Conservation (phyloP, 2,888 invertebrate species). For the Dexiosoma caninum region DNA sequence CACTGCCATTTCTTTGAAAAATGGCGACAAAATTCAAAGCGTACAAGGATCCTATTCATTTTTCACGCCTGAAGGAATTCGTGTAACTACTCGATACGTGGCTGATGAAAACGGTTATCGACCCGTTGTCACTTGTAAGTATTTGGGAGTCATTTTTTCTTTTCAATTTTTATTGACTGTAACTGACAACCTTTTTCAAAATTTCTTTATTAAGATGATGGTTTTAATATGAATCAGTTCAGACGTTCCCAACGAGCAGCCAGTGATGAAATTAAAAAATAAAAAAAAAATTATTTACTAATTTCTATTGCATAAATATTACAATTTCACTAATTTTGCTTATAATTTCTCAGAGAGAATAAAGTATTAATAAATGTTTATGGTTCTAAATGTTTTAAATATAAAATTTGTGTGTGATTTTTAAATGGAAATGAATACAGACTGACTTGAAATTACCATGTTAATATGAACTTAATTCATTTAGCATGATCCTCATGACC, state of each 20-base stretch:
- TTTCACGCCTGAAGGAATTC: constrained; percentile 73
- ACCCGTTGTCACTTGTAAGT: constrained; percentile 73
- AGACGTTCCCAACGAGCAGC: constrained; percentile 68
- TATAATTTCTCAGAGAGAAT: too few relatives aligned
- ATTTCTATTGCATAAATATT: too few relatives aligned
- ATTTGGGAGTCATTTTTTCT: background rate
- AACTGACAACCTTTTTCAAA: too few relatives aligned
- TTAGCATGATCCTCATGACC: too few relatives aligned
- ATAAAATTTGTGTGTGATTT: too few relatives aligned
- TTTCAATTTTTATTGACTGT: background rate
- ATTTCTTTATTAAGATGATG: constrained; percentile 68
- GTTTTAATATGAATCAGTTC: constrained; percentile 68
- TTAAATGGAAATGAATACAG: too few relatives aligned
- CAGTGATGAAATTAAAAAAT: constrained; percentile 63
- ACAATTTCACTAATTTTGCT: too few relatives aligned
- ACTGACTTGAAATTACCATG: too few relatives aligned
- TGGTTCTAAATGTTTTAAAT: too few relatives aligned
- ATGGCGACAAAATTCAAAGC: constrained; percentile 66
- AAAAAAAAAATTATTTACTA: background rate
- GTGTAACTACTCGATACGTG: constrained; percentile 71
- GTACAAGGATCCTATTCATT: constrained; percentile 74
- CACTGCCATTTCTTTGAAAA: constrained; percentile 64
- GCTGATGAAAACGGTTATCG: constrained; percentile 74
- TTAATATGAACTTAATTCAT: too few relatives aligned
- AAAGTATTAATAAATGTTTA: too few relatives aligned